Conservation (phyloP, 2,797 vertebrate species). For the Chaetophractus vellerosus region DNA sequence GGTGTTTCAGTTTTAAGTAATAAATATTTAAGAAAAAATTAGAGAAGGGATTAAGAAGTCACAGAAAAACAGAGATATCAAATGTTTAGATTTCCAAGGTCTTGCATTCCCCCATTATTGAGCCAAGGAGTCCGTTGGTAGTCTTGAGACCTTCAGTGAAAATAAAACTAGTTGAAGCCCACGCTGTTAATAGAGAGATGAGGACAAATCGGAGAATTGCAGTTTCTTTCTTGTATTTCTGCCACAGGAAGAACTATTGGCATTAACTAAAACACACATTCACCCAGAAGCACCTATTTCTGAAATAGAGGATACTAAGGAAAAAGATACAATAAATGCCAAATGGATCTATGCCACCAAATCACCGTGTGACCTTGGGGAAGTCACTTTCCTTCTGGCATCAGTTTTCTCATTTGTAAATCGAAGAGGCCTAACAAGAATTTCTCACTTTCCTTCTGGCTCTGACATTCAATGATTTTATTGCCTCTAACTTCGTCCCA, state of each 20-base stretch:
- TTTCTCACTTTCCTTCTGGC: slow-evolving; percentile 59
- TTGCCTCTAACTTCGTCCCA: slow-evolving; percentile 69
- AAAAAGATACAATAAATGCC: not conserved
- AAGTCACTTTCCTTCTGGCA: slow-evolving; percentile 64
- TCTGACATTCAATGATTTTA: slow-evolving; percentile 49
- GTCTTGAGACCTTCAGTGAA: not conserved
- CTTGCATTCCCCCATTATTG: not conserved
- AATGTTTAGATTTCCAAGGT: slow-evolving; percentile 2
- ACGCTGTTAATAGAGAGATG: not conserved
- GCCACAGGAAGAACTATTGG: not conserved
- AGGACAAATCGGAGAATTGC: not conserved
- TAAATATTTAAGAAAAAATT: slow-evolving; percentile 39
- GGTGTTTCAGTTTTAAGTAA: not conserved
- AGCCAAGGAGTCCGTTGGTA: not conserved
- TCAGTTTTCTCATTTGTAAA: slow-evolving; percentile 66
- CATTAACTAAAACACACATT: not conserved
- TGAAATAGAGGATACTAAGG: slow-evolving; percentile 11
- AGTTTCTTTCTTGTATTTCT: slow-evolving; percentile 16
- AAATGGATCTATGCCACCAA: slow-evolving; percentile 27
- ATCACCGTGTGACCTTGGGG: slow-evolving; percentile 65
- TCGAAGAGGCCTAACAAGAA: slow-evolving; percentile 29
- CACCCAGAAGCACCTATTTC: not conserved
- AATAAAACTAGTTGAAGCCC: not conserved
- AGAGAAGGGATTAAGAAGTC: slow-evolving; percentile 18
- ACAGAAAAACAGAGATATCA: not conserved